Conservation (phyloP, 2,888 invertebrate species). For the Neocrepidodera transversa region DNA sequence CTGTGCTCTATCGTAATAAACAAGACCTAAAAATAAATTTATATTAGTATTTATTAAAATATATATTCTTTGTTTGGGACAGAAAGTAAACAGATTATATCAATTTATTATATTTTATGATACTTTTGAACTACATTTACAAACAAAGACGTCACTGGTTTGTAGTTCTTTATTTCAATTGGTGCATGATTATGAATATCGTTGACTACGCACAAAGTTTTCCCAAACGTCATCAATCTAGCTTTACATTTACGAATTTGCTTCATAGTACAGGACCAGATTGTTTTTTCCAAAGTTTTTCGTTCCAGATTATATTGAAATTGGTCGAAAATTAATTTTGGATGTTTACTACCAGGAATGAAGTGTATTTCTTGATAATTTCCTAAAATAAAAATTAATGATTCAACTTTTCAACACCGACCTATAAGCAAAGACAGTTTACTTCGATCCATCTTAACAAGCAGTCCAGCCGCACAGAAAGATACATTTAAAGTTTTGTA, state of each 20-base stretch:
- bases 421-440: no score
- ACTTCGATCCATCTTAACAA: no score
- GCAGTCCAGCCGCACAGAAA: no score
- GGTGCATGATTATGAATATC: neutral
- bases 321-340: conserved; percentile 18
- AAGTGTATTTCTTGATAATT: neutral
- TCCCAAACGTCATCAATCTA: neutral
- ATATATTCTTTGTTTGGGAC: no score
- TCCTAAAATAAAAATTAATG: neutral
- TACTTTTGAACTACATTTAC: conserved; percentile 5
- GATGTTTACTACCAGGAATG: neutral
- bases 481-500: no score
- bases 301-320: conserved; percentile 4
- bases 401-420: no score
- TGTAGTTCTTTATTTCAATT: neutral
- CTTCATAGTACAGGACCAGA: conserved; percentile 9
- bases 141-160: neutral
- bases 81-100: no score
- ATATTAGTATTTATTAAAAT: neutral
- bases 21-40: conserved; percentile 12
- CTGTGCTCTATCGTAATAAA: conserved; percentile 36
- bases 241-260: neutral
- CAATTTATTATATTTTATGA: no score
- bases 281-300: neutral
- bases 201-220: neutral